These are phyloP conservation scores for Emydocephalus ijimae DNA, from an alignment of 2,113 vertebrate genomes.

Conservation along the genomic window DNA sequence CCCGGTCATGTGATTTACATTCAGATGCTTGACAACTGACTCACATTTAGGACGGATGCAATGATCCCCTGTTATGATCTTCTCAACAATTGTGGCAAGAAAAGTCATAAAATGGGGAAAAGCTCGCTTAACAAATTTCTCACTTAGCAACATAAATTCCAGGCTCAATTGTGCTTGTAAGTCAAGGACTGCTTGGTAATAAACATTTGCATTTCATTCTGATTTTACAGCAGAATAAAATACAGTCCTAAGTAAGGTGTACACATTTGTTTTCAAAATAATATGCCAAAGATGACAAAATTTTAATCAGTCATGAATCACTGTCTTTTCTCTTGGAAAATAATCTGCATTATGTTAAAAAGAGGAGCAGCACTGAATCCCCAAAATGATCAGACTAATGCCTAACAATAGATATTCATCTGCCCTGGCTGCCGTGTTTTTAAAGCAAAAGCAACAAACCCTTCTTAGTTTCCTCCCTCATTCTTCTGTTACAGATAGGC, in stretches of 20 bases:
- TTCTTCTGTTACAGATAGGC: neutral
- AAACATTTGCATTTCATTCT: neutral
- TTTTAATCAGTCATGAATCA: neutral
- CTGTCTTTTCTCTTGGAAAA: neutral
- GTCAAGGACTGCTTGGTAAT: neutral
- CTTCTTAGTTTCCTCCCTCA: neutral
- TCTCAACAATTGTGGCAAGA: no score
- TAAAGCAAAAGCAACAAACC: neutral
- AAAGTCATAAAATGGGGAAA: no score
- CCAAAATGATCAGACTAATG: slow-evolving; percentile 2
- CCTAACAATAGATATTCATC: slow-evolving; percentile 18
- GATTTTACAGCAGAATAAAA: neutral
- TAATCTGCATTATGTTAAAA: neutral
- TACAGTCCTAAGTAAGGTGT: neutral
- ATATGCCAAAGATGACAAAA: neutral
- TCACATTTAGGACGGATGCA: no score
- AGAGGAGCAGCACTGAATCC: neutral
- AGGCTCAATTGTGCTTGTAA: no score
- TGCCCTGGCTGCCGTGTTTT: neutral
- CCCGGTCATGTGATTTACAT: no score
- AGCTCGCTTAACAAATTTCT: no score
- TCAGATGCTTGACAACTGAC: no score
- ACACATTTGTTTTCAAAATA: neutral
- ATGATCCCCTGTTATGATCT: no score
- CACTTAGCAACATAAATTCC: no score